A percentile compares a stretch with the other conserved stretches of the same genome.
Conservation (phyloP, 2,113 vertebrate species). For the Candoia aspera region DNA sequence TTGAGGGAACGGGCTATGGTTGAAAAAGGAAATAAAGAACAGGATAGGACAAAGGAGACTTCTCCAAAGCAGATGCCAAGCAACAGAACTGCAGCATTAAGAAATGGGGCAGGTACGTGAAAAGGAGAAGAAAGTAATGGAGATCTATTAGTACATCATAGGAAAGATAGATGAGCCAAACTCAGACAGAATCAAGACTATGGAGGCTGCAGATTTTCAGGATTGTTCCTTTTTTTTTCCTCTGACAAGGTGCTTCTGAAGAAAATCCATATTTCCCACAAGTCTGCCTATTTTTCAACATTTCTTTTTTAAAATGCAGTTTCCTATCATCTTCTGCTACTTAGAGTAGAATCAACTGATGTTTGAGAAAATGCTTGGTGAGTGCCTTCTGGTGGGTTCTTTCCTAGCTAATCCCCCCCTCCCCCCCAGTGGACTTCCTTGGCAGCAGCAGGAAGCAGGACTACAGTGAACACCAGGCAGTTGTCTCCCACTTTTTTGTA, state of each 20-base stretch:
- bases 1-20: not conserved
- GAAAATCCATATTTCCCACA: not conserved
- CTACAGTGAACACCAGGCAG: too few species aligned
- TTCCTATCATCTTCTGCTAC: not conserved
- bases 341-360: not conserved
- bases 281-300: not conserved
- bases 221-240: not conserved
- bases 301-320: not conserved
- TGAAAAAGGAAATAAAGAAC: not conserved
- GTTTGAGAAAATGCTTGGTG: not conserved
- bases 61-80: not conserved
- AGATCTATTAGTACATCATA: too few species aligned
- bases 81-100: not conserved
- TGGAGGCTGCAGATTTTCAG: not conserved
- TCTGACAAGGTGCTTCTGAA: not conserved
- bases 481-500: too few species aligned
- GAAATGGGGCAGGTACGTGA: not conserved
- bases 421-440: too few species aligned
- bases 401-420: not conserved
- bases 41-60: not conserved
- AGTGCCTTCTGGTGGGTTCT: not conserved
- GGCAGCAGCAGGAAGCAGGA: too few species aligned
- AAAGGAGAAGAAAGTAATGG: not conserved
- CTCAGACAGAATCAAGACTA: not conserved
- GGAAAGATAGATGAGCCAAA: not conserved